Evolutionary conservation across 2,888 invertebrate species (phyloP).

Genomic region (Drosophila multiciliata): DNA sequence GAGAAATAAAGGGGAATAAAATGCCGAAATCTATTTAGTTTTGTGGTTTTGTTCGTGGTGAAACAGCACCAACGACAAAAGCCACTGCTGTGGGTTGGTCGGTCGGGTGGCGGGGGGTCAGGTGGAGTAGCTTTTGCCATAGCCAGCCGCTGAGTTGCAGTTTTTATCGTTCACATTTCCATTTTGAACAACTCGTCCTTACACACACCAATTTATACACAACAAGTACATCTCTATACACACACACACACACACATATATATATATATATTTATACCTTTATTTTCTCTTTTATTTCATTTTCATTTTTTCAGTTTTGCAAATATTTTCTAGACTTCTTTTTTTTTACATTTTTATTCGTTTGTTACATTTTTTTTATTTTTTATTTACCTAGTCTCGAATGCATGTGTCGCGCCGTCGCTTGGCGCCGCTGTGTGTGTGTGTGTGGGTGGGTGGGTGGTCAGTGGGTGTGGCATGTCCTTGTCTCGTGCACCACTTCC

Average conservation of each 20-base stretch:
- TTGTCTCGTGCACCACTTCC: constrained; percentile 27
- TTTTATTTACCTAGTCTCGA: constrained; percentile 63
- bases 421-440: constrained; percentile 65
- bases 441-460: neutral
- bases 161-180: constrained; percentile 61
- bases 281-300: constrained; percentile 26
- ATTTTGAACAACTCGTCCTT: constrained; percentile 21
- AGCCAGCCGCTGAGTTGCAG: constrained; percentile 41
- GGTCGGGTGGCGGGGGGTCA: neutral
- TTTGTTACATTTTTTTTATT: constrained; percentile 19
- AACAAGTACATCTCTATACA: constrained; percentile 3
- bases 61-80: constrained; percentile 29
- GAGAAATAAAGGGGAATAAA: constrained; percentile 11
- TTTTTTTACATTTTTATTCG: constrained; percentile 16
- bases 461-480: constrained; percentile 40
- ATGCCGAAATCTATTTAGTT: constrained; percentile 70
- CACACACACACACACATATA: neutral
- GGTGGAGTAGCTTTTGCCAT: neutral
- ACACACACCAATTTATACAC: constrained; percentile 4
- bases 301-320: constrained; percentile 54
- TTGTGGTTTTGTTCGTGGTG: constrained; percentile 69
- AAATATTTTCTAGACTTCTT: constrained; percentile 38
- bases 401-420: constrained; percentile 68
- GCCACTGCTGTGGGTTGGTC: constrained; percentile 21
- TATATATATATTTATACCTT: neutral